Evolutionary conservation across 2,797 vertebrate genomes (phyloP).

Genomic region (Hypotaenidia philippensis): DNA sequence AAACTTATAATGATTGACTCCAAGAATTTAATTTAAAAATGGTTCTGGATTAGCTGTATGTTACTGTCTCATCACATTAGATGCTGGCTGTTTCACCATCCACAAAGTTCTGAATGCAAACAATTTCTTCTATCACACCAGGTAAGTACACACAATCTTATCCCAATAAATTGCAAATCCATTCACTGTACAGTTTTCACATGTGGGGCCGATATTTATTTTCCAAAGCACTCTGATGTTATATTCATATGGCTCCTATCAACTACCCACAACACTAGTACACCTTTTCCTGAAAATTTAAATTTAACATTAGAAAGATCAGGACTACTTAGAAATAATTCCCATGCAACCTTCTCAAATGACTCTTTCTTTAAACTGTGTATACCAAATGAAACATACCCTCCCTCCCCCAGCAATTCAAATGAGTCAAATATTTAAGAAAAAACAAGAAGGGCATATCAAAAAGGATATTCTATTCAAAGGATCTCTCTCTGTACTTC

Average conservation of each 20-base stretch:
- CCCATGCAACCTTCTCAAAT: neutral
- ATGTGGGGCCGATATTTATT: neutral
- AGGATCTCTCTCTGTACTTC: neutral
- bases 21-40: neutral
- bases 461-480: neutral
- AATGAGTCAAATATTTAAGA: neutral
- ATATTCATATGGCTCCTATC: neutral
- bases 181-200: neutral
- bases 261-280: neutral
- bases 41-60: neutral
- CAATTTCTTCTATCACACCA: neutral
- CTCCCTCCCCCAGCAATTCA: neutral
- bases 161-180: neutral
- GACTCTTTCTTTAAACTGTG: neutral
- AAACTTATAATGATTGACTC: neutral
- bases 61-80: neutral
- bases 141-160: neutral
- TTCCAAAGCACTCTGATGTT: neutral
- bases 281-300: neutral
- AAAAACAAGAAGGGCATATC: neutral
- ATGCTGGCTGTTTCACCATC: neutral
- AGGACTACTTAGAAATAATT: neutral
- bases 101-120: neutral
- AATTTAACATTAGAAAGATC: neutral
- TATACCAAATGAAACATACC: neutral